Conservation (phyloP, 2,113 vertebrate species). For the Xiphophorus hellerii region DNA sequence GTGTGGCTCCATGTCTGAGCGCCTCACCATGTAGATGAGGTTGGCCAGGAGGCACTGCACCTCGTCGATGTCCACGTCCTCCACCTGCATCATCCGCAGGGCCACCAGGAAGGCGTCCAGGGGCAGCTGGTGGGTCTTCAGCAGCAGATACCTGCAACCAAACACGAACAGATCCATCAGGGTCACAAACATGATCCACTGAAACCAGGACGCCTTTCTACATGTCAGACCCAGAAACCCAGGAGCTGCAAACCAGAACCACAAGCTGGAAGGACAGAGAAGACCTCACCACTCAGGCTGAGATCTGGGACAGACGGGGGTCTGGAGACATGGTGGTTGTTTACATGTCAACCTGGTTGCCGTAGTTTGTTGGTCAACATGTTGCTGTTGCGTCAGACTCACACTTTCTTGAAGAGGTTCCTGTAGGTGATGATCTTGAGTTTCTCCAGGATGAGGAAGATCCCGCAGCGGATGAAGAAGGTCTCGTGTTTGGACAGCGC, state of each 20-base stretch:
- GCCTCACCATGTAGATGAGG: conserved; percentile 92
- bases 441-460: conserved; percentile 98
- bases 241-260: neutral
- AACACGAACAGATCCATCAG: no score
- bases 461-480: conserved; percentile 98
- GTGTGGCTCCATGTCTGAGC: neutral
- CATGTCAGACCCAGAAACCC: no score
- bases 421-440: conserved; percentile 97
- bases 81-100: conserved; percentile 92
- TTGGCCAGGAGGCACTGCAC: conserved; percentile 97
- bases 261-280: neutral
- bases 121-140: conserved; percentile 93
- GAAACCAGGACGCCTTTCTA: no score
- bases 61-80: conserved; percentile 94
- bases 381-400: conserved; percentile 54
- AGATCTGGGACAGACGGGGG: no score
- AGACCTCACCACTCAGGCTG: neutral
- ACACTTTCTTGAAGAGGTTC: conserved; percentile 99
- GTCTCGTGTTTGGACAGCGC: conserved; percentile 92
- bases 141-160: conserved; percentile 85
- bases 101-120: conserved; percentile 93
- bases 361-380: no score
- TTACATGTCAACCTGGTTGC: no score
- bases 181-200: no score
- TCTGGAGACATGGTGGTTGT: no score